phyloP scores from a whole-genome alignment of 1,140 invertebrate genomes.

The Chlorops oryzae region DNA sequence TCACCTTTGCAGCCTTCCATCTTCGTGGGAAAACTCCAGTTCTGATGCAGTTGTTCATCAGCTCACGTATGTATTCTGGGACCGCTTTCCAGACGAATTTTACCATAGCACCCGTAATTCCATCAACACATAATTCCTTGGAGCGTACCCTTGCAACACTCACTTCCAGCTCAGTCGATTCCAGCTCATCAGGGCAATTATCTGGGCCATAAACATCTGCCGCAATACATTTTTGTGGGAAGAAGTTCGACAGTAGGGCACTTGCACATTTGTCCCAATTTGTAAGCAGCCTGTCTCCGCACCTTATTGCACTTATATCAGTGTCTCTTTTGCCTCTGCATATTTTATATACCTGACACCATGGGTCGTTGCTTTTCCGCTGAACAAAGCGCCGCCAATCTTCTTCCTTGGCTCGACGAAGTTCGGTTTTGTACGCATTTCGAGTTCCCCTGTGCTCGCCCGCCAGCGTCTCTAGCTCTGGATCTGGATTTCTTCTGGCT shows the following conservation, averaged over 20 bases:
- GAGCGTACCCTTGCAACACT: not conserved
- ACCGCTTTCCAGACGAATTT: constrained; percentile 6
- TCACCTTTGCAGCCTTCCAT: constrained; percentile 24
- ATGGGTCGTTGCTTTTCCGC: constrained; percentile 4
- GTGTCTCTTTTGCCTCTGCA: constrained; percentile 1
- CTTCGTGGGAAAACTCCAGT: not conserved
- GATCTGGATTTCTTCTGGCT: too few species aligned
- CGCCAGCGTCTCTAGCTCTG: too few species aligned
- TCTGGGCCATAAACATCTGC: not conserved
- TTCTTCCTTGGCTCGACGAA: too few species aligned
- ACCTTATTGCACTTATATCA: not conserved
- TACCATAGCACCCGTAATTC: constrained; percentile 1
- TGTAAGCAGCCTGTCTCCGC: too few species aligned
- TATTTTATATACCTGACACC: constrained; percentile 7
- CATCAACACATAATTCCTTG: constrained; percentile 5
- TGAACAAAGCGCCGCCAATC: too few species aligned
- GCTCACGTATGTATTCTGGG: not conserved
- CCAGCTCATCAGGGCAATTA: not conserved
- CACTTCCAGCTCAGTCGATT: not conserved
- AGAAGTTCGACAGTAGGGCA: not conserved
- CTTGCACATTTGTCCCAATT: too few species aligned
- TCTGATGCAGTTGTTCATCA: not conserved
- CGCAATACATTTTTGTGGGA: not conserved
- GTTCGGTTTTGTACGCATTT: too few species aligned
- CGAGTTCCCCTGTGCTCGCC: too few species aligned